Conservation (phyloP, 2,797 vertebrate species). For the Rhinatrema bivittatum region DNA sequence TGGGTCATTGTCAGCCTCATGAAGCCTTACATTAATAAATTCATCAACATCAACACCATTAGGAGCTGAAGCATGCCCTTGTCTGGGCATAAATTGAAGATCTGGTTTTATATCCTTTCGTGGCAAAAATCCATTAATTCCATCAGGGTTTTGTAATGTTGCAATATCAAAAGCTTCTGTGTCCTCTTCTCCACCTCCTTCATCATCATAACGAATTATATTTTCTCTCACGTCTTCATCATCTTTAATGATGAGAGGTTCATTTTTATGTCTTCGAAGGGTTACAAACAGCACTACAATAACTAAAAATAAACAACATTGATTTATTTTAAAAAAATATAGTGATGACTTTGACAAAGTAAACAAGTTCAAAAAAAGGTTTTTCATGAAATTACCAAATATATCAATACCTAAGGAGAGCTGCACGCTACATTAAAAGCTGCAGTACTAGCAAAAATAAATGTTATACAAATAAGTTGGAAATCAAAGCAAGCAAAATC, state of each 20-base stretch:
- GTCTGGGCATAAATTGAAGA: conserved; percentile 93
- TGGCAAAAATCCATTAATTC: conserved; percentile 91
- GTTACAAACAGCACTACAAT: conserved; percentile 97
- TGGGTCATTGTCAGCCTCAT: conserved; percentile 94
- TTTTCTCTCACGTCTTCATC: conserved; percentile 97
- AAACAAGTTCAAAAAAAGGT: no score
- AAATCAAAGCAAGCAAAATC: no score
- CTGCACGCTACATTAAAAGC: no score
- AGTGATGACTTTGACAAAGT: no score
- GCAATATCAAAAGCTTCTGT: conserved; percentile 97
- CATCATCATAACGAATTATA: conserved; percentile 94
- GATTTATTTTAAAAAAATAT: rapidly evolving
- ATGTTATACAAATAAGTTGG: no score
- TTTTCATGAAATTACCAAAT: no score
- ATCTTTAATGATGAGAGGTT: conserved; percentile 94
- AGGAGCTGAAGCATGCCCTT: conserved; percentile 85
- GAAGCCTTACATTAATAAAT: conserved; percentile 94
- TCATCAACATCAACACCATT: conserved; percentile 96
- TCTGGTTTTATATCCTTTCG: conserved; percentile 98
- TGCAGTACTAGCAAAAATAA: no score
- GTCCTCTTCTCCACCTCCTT: conserved; percentile 95
- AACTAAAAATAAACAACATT: conserved; percentile 64
- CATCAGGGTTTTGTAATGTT: conserved; percentile 92
- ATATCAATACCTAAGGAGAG: no score
- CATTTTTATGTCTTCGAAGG: conserved; percentile 88